phyloP scores from a whole-genome alignment of 2,113 vertebrate genomes.

The Tyto alba region DNA sequence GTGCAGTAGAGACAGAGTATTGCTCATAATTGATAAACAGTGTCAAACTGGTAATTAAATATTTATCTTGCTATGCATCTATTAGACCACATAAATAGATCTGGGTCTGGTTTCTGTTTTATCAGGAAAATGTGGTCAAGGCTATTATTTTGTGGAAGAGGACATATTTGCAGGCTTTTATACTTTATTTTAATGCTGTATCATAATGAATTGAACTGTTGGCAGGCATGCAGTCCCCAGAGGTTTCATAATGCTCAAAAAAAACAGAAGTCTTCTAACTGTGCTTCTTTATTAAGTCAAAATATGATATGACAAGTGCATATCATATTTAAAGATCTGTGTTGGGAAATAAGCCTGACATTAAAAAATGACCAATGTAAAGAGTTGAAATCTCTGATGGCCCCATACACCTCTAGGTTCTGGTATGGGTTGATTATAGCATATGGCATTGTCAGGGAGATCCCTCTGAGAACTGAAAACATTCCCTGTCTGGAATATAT shows the following conservation, averaged over 20 bases:
- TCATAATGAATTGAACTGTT: background rate
- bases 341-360: background rate
- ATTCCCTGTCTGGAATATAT: background rate
- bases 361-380: background rate
- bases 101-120: background rate
- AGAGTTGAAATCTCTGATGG: background rate
- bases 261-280: background rate
- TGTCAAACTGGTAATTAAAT: conserved; percentile 8
- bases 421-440: background rate
- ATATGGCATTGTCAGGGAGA: background rate
- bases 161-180: background rate
- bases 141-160: background rate
- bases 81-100: background rate
- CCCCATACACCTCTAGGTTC: background rate
- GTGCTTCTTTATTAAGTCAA: background rate
- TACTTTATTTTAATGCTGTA: background rate
- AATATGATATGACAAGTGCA: background rate
- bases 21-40: background rate
- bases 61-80: background rate
- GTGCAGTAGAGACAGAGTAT: background rate
- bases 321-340: background rate
- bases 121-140: background rate
- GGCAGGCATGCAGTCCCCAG: background rate
- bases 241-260: background rate
- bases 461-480: background rate